Evolutionary conservation across 37 sponge, comb jelly and placozoan genomes (phyloP), one percentile per base, ranked within the genome.

Genomic region (Petrosia ficiformis): DNA sequence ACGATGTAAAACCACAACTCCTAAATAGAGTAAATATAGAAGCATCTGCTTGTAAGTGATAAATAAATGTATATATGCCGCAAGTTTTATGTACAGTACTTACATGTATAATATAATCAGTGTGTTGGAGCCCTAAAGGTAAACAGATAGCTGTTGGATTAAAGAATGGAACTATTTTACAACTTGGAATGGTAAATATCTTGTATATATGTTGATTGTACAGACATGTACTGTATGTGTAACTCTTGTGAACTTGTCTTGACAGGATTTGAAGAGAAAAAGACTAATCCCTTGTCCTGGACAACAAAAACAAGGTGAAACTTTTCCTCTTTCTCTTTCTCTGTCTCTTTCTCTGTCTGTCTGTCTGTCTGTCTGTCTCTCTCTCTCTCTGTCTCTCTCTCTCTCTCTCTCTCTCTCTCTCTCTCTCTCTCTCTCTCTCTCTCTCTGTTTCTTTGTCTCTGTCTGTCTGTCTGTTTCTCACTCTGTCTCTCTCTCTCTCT

Each of bases 41-140:
- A 29, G 63, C 63, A 11, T 26, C 63, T n/a, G 11, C 25, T 29
- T n/a, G 63, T 61, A 5, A 61, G 63, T 61, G n/a, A n/a, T 5
- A 24, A 26, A 22, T 10, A 19, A 19, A 48, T 16, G 10, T 19
- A 16, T 16, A 48, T 16, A 19, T 16, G 16, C 16, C 54, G 54
- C 54, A n/a, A n/a, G n/a, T n/a, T n/a, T n/a, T n/a, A n/a, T n/a
- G n/a, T n/a, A n/a, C n/a, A n/a, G n/a, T n/a, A n/a, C 63, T 61
- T 61, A 26, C n/a, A 26, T n/a, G 22, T 61, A 24, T 61, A 8
- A 59, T 30, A 42, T 8, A 11, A 35, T 16, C 40, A 93, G 94
- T 93, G 19, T 93, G 82, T 65, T 93, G 94, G 94, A 93, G 94
- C 76, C 90, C 94, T 28, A 93, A 89, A 67, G 94, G 94, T 36